Percentiles rank a stretch among this genome's conserved stretches.
Evolutionary conservation across 2,113 vertebrate species (phyloP).

Genomic region (Prolemur simus): DNA sequence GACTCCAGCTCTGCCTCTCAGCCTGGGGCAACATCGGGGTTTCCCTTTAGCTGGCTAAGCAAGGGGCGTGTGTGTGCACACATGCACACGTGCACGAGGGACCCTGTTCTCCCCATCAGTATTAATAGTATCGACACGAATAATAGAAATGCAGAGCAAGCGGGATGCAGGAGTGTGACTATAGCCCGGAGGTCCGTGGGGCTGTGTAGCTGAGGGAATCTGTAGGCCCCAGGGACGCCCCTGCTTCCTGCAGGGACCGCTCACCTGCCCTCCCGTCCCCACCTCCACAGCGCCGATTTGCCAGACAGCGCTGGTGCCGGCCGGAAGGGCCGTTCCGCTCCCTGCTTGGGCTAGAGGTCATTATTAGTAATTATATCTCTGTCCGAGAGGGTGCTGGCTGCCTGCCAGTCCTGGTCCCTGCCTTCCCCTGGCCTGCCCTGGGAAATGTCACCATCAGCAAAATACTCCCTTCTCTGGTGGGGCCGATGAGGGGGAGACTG

Average conservation of each 20-base stretch:
- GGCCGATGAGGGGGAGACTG: not conserved
- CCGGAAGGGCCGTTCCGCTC: constrained; percentile 71
- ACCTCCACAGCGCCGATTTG: constrained; percentile 17
- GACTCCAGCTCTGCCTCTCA: not conserved
- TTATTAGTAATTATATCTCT: constrained; percentile 78
- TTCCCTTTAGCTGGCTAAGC: not conserved
- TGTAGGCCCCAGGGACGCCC: not conserved
- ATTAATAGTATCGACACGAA: not conserved
- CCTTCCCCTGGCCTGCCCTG: constrained; percentile 67
- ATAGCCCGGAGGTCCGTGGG: not conserved
- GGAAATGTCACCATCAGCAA: constrained; percentile 62
- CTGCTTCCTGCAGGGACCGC: not conserved
- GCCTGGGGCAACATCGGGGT: not conserved
- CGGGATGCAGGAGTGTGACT: not conserved
- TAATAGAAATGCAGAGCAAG: not conserved
- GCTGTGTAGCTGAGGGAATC: not conserved
- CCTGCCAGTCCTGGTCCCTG: constrained; percentile 74
- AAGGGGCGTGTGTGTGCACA: not conserved
- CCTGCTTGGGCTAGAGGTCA: constrained; percentile 67
- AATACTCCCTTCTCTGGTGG: constrained; percentile 52
- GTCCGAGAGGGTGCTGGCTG: constrained; percentile 73
- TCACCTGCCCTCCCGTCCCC: not conserved
- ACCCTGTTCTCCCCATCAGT: not conserved
- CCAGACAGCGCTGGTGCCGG: constrained; percentile 50
- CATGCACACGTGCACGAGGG: accelerated